These are phyloP conservation scores for Mizuhopecten yessoensis DNA, from an alignment of 1,140 invertebrate species.

Conservation along the genomic window DNA sequence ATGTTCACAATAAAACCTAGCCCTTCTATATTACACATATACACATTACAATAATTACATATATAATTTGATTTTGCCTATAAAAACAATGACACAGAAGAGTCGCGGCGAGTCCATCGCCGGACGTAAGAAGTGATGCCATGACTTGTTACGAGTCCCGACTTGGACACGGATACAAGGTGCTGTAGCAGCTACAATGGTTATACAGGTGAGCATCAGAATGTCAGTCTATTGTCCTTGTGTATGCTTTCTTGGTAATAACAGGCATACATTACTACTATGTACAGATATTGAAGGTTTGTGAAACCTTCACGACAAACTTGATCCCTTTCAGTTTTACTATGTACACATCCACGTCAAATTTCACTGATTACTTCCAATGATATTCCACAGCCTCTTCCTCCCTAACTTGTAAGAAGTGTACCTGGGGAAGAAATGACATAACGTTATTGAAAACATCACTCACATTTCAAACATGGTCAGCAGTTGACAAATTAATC, in stretches of 20 bases:
- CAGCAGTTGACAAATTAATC: no score
- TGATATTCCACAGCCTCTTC: neutral
- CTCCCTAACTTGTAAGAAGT: slow-evolving; percentile 6
- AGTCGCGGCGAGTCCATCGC: neutral
- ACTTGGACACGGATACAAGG: neutral
- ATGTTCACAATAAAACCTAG: slow-evolving; percentile 1
- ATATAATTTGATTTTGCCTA: slow-evolving; percentile 24
- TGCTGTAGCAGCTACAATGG: slow-evolving; percentile 16
- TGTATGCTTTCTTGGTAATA: slow-evolving; percentile 32
- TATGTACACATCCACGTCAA: slow-evolving; percentile 28
- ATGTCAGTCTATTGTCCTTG: neutral
- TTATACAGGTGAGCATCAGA: slow-evolving; percentile 18
- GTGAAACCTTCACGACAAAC: neutral
- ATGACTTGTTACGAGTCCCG: neutral
- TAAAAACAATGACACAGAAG: slow-evolving; percentile 13
- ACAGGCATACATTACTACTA: neutral
- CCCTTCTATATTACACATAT: slow-evolving; percentile 8
- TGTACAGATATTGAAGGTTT: slow-evolving; percentile 29
- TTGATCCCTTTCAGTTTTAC: neutral
- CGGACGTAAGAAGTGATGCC: neutral
- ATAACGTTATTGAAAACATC: neutral
- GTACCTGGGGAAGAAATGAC: neutral
- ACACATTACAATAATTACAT: slow-evolving; percentile 25
- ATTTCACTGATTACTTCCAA: neutral
- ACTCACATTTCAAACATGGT: no score